Evolutionary conservation across 2,888 invertebrate species (phyloP), one percentile per base, ranked within the genome.

Genomic region (Sphecodes monilicornis): DNA sequence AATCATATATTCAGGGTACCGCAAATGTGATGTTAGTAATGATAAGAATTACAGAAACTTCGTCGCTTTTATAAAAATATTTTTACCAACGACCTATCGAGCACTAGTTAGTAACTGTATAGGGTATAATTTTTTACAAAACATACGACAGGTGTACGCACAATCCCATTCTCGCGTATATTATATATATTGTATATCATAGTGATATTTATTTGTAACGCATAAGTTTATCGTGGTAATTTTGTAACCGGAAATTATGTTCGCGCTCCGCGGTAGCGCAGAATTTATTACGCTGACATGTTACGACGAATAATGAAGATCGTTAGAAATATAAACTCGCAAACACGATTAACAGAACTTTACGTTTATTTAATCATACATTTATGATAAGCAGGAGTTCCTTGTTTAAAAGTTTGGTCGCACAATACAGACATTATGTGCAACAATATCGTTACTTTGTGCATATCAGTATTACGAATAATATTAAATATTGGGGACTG

Each of bases 1-100:
- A 68, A 80, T 81, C 72, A 54, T 81, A 54, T 29, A 60, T 74
- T 43, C 77, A 87, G 86, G 82, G 84, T 89, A 82, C 75, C 69
- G 71, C 60, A 77, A 73, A 82, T 86, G 89, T 76, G 69, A 80
- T 72, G 70, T 86, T 73, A 78, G 78, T 78, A 85, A 46, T 78
- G n/a, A 54, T 86, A 82, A 89, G 46, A 29, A 60, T 68, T 43
- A 76, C 72, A 46, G 43, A 77, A 36, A 72, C 66, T 46, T 75
- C 64, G 54, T 69, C 54, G 64, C 81, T 86, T 80, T 84, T 82
- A 69, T 73, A 74, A 76, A 73, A 75, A 64, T 1, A 70, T 73
- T 69, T 69, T 43, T 68, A 69, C 41, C n/a, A 26, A 41, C 36
- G 26, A 73, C 11, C 26, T 50, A 64, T 26, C 32, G 50, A 71